Base-by-base conservation (phyloP, 2,888 invertebrate genomes). In the Belgica antarctica region DNA sequence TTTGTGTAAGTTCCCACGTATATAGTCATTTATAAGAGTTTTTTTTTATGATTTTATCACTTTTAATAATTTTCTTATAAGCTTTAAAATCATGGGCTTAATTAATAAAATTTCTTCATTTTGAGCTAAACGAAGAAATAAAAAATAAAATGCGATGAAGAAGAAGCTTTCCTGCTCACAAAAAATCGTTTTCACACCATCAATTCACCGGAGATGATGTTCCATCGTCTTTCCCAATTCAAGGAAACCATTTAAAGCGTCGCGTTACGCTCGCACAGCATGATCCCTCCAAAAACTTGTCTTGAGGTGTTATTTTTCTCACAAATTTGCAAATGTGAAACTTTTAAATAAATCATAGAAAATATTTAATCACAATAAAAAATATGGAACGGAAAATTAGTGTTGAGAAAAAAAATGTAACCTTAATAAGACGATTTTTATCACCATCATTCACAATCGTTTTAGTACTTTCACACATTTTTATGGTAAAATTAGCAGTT, bases 21-120 rank as follows among this genome's bases (percentile, higher is more conserved):
- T 10, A 69, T 65, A 24, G 41, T 46, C 41, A 65, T 65, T 65
- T 65, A 65, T 57, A 31, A 69, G 34, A 59, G n/a, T 36, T 36
- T 4, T n/a, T 46, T 65, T 65, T 46, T 69, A 69, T 69, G 69
- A 69, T 36, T 69, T 69, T 69, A 69, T 69, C 25, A 47, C 69
- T 59, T 65, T 69, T 69, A 25, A 62, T 59, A 59, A 69, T 69
- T 69, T 69, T 41, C 41, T 41, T n/a, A 3, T n/a, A 5, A 41
- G 41, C 41, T 36, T 19, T 59, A 57, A 59, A 69, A 34, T 34
- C 10, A 46, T 68, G 47, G 31, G 36, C 36, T 59, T 69, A 69
- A 69, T 69, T 69, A 69, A 69, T 69, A 69, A 68, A n/a, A 27
- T 68, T 68, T 66, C 66, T 34, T 28, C 19, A 28, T 52, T 66